Evolutionary conservation across 2,113 vertebrate genomes (phyloP).

Genomic region (Mesoclemmys tuberculata): DNA sequence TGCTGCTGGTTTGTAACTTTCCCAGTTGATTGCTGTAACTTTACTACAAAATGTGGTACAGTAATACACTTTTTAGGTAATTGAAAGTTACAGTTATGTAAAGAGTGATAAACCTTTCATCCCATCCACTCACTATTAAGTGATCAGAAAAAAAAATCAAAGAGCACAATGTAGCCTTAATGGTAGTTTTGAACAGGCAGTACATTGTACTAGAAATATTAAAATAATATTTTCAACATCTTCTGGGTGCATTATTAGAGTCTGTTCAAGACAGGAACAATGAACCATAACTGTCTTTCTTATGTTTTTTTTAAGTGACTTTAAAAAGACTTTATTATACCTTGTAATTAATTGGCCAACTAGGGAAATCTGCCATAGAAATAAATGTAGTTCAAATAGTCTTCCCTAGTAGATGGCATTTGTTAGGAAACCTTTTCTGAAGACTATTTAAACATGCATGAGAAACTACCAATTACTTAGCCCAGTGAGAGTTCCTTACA

Average conservation of each 20-base stretch:
- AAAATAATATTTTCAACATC: slow-evolving; percentile 39
- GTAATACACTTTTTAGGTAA: neutral
- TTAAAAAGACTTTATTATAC: slow-evolving; percentile 72
- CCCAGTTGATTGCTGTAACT: slow-evolving; percentile 8
- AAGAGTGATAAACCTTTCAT: neutral
- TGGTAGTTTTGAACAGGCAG: slow-evolving; percentile 1
- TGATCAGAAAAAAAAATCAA: neutral
- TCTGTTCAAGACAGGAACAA: slow-evolving; percentile 52
- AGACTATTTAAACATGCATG: slow-evolving; percentile 84
- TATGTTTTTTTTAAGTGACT: slow-evolving; percentile 58
- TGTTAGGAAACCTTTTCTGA: slow-evolving; percentile 79
- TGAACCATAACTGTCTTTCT: slow-evolving; percentile 62
- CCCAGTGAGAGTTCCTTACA: slow-evolving; percentile 67
- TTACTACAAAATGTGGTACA: neutral
- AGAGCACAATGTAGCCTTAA: neutral
- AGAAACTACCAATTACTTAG: slow-evolving; percentile 79
- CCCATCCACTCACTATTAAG: neutral
- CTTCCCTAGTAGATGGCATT: slow-evolving; percentile 79
- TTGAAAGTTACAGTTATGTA: neutral
- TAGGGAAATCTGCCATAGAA: slow-evolving; percentile 89
- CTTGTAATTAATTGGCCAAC: slow-evolving; percentile 91
- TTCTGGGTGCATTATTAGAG: slow-evolving; percentile 19
- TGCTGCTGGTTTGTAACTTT: neutral
- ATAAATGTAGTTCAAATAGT: slow-evolving; percentile 83
- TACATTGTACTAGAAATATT: slow-evolving; percentile 33